phyloP scores from a whole-genome alignment of 2,888 invertebrate genomes.

The Nomada flava region DNA sequence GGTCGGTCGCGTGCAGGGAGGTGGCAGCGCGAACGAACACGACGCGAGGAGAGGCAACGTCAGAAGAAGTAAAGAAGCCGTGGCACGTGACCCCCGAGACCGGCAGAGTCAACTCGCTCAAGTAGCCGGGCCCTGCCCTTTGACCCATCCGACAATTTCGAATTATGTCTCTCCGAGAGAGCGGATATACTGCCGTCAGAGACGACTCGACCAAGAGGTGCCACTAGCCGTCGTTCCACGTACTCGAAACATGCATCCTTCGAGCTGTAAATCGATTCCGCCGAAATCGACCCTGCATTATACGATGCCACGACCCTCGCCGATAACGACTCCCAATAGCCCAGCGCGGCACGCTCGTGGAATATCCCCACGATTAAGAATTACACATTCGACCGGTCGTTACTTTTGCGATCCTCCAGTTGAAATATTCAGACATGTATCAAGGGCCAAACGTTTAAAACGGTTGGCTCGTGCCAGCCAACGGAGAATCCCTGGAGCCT shows the following conservation, averaged over 20 bases:
- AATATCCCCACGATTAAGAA: no score
- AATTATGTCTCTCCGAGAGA: conserved; percentile 82
- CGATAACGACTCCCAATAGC: no score
- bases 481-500: conserved; percentile 69
- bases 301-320: no score
- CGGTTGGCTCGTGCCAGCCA: conserved; percentile 39
- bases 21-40: conserved; percentile 39
- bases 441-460: no score
- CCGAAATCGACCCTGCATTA: no score
- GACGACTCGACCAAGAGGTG: conserved; percentile 60
- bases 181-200: conserved; percentile 78
- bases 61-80: conserved; percentile 72
- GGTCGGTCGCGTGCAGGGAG: conserved; percentile 12
- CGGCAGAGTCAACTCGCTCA: conserved; percentile 83
- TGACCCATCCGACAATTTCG: conserved; percentile 83
- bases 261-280: background rate
- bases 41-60: conserved; percentile 47
- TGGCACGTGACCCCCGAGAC: conserved; percentile 82
- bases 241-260: no score
- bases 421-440: background rate
- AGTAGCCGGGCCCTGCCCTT: conserved; percentile 83
- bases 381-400: no score
- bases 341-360: no score
- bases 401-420: no score
- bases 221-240: background rate